Evolutionary conservation across 2,888 invertebrate genomes (phyloP).

Genomic region (Dendrolimus pini): DNA sequence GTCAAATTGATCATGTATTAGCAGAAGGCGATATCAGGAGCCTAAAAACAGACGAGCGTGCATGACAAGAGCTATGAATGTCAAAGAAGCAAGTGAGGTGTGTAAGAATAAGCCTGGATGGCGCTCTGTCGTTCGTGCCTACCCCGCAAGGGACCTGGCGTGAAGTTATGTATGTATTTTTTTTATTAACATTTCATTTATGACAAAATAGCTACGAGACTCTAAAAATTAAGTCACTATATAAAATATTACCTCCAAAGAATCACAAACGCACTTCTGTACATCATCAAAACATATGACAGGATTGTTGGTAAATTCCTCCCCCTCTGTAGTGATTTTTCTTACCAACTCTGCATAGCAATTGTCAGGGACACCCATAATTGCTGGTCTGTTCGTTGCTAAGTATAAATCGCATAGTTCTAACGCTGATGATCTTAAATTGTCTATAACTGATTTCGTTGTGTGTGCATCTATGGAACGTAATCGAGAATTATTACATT

Average conservation of each 20-base stretch:
- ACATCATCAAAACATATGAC: conserved; percentile 91
- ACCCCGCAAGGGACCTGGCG: too few species aligned
- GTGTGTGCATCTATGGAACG: conserved; percentile 44
- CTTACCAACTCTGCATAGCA: conserved; percentile 57
- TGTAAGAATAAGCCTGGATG: too few species aligned
- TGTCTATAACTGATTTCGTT: conserved; percentile 59
- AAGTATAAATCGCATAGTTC: conserved; percentile 61
- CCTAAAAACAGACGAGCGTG: too few species aligned
- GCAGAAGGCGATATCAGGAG: too few species aligned
- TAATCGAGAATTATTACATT: not conserved
- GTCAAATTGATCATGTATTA: too few species aligned
- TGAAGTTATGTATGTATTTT: too few species aligned
- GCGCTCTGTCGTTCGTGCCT: too few species aligned
- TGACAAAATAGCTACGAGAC: too few species aligned
- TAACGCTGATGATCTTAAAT: conserved; percentile 55
- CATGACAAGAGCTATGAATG: too few species aligned
- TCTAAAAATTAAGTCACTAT: too few species aligned
- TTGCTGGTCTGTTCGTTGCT: conserved; percentile 41
- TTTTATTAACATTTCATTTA: too few species aligned
- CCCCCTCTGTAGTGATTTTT: conserved; percentile 62
- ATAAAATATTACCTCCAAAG: conserved; percentile 52
- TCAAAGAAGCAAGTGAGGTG: too few species aligned
- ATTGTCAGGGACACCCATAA: conserved; percentile 54
- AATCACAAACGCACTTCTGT: conserved; percentile 81
- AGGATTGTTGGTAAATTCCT: conserved; percentile 57